Conservation (phyloP, 2,888 invertebrate genomes). For the Watsonalla binaria region DNA sequence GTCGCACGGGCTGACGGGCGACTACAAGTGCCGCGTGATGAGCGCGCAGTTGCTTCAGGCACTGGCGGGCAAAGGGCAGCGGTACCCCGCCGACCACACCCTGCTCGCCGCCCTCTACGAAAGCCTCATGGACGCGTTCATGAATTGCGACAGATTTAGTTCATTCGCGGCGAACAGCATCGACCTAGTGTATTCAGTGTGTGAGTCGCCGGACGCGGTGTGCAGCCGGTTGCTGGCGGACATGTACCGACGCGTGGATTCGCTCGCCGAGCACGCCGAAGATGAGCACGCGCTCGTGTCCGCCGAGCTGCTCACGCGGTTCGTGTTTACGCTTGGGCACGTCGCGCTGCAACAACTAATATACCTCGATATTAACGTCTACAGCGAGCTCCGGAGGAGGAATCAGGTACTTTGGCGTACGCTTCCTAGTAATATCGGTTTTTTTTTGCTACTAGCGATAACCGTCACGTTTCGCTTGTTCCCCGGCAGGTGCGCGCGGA, state of each 20-base stretch:
- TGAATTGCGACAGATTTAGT: slow-evolving; percentile 68
- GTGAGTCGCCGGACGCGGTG: slow-evolving; percentile 77
- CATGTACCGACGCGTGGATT: slow-evolving; percentile 66
- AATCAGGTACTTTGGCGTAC: slow-evolving; percentile 49
- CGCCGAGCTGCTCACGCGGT: slow-evolving; percentile 67
- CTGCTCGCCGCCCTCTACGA: slow-evolving; percentile 56
- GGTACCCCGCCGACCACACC: slow-evolving; percentile 59
- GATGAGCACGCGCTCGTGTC: slow-evolving; percentile 55
- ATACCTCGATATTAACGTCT: slow-evolving; percentile 89
- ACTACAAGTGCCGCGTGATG: slow-evolving; percentile 55
- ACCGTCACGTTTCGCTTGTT: not conserved
- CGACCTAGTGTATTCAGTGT: slow-evolving; percentile 76
- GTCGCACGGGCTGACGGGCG: slow-evolving; percentile 82
- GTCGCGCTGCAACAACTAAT: slow-evolving; percentile 88
- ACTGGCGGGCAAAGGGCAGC: slow-evolving; percentile 51
- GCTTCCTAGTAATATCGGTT: not conserved
- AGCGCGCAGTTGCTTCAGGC: slow-evolving; percentile 57
- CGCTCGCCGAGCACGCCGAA: slow-evolving; percentile 46
- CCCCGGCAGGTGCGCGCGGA: slow-evolving; percentile 45
- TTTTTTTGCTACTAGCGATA: not conserved
- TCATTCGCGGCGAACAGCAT: slow-evolving; percentile 72
- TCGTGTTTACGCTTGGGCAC: slow-evolving; percentile 84
- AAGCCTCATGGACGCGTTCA: slow-evolving; percentile 67
- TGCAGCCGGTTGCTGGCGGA: slow-evolving; percentile 69
- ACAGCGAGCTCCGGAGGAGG: slow-evolving; percentile 84